These are phyloP conservation scores for Monopterus albus DNA, from an alignment of 2,113 vertebrate genomes.

Conservation along the genomic window DNA sequence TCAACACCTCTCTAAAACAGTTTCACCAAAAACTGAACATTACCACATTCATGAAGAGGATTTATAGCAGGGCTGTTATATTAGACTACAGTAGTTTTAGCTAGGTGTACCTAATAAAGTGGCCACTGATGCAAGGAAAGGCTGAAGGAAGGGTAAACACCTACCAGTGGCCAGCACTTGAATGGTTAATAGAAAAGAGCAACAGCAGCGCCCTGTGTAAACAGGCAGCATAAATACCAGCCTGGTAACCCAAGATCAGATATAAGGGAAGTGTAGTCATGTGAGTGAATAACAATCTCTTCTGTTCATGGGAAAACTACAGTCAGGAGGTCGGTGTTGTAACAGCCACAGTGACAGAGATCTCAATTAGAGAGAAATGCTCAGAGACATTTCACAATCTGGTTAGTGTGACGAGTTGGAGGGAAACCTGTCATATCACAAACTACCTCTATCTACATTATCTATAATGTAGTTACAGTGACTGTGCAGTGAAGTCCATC, in stretches of 20 bases:
- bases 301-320: slow-evolving; percentile 7
- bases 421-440: background rate
- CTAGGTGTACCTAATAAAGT: background rate
- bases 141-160: background rate
- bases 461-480: background rate
- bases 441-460: background rate
- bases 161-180: background rate
- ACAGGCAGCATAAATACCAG: slow-evolving; percentile 27
- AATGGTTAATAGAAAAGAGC: background rate
- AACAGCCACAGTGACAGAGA: too few relatives aligned
- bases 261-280: slow-evolving; percentile 23
- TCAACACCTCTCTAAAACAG: too few relatives aligned
- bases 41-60: too few relatives aligned
- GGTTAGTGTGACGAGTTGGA: background rate
- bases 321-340: slow-evolving; percentile 11
- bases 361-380: background rate
- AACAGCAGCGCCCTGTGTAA: slow-evolving; percentile 31
- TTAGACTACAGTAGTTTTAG: background rate
- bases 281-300: background rate
- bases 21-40: too few relatives aligned
- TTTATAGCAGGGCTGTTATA: background rate
- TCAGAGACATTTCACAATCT: background rate
- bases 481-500: background rate
- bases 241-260: slow-evolving; percentile 27
- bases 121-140: background rate